Evolutionary conservation across 2,888 invertebrate genomes (phyloP), one percentile per base, ranked within the genome.

Genomic region (Megalurothrips usitatus): DNA sequence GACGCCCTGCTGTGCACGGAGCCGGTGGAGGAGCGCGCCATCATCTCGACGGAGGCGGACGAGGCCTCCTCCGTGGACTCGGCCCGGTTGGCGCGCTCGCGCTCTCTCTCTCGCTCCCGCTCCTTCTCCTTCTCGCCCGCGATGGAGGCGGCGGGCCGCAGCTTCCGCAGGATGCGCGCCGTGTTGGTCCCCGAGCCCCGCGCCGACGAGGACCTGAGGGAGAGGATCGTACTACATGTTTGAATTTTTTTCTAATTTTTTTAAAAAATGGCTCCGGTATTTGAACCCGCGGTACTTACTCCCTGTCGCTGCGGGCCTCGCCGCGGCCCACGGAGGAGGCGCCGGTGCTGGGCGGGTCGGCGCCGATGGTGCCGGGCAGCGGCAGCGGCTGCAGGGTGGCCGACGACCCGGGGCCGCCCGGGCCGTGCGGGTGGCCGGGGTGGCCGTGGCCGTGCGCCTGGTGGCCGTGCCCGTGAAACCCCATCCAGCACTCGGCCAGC

Each of bases 401-500:
- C 23, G 68, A 75, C 26, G 68, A 23, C 26, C 58, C 58, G 19
- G 68, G 11, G 23, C 26, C 68, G 68, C 23, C 34, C 58, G 58
- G 58, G 58, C 19, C 19, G 58, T 19, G 19, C 58, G 0, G 58
- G 58, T 58, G 58, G 58, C n/a, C 9, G 81, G 63, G 68, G 68
- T 34, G 14, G 28, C 79, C 23, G 79, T 58, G 68, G 34, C 75
- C 19, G 52, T 80, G 48, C 19, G 23, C 81, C 79, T 80, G 80
- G 6, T 79, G 81, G 79, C 48, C 80, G 80, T 68, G 75, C 19
- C 80, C 82, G 12, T 83, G 82, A 28, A 85, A 82, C 12, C 84
- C 84, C 34, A 84, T 83, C 87, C 87, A 87, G 83, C 87, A 87
- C 84, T 88, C 88, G 78, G 86, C 86, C 79, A 90, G 86, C 83